Evolutionary conservation across 1,140 invertebrate genomes (phyloP), one percentile per base, ranked within the genome.

Genomic region (Tetraneura akinire): DNA sequence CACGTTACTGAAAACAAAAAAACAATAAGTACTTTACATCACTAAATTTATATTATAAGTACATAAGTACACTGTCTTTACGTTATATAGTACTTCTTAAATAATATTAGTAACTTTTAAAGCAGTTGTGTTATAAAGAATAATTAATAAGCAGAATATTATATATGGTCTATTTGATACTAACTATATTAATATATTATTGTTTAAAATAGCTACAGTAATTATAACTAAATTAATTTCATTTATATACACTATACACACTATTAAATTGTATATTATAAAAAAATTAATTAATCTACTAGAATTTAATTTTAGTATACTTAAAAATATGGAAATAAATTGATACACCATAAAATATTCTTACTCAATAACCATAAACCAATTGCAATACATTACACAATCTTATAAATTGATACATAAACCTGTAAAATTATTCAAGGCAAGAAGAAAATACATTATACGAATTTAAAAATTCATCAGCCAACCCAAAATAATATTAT

Each of bases 1-100:
- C 74, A 78, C 74, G 37, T 78, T 78, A 78, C 74, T 78, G 74
- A 78, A 78, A 78, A 78, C 29, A 55, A 76, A 76, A 74, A 76
- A 78, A 78, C 37, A 62, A 78, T 60, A 78, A 62, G 74, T 62
- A 62, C 74, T 60, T 45, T 47, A 60, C 16, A n/a, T 18, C 55
- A 62, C 53, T 78, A 62, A 62, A 60, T 45, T n/a, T 78, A 47
- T 21, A 53, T 53, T 47, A 47, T 29, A 60, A 53, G 4, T 49
- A 70, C 14, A 55, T n/a, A n/a, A 55, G 29, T 9, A 57, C 53
- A 55, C 2, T 18, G 29, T 53, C 29, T 37, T 55, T 55, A 18
- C 37, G 55, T 1, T 37, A 26, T 21, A 68, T 6, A 23, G 32
- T 14, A 23, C 45, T 3, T 16, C 2, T 26, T n/a, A 49, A 51